These are phyloP conservation scores for Aquatica leii DNA, from an alignment of 2,888 invertebrate species.

Conservation along the genomic window DNA sequence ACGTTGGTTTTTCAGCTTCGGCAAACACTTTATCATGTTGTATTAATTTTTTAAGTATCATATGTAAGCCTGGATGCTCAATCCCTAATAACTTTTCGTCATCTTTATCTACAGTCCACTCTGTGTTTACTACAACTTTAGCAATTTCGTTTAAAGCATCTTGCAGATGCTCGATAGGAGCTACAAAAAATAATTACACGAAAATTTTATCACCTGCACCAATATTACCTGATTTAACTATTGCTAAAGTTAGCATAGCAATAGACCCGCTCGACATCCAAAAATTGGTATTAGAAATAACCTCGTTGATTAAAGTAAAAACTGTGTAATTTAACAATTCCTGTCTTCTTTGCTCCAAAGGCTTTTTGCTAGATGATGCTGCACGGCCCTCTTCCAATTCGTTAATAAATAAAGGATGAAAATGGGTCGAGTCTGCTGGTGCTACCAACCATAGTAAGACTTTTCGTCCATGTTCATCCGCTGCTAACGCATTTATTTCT, in stretches of 20 bases:
- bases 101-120: slow-evolving; percentile 65
- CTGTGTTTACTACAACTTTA: slow-evolving; percentile 59
- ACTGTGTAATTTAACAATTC: slow-evolving; percentile 67
- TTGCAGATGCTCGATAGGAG: slow-evolving; percentile 49
- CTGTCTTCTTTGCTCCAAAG: slow-evolving; percentile 68
- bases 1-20: slow-evolving; percentile 54
- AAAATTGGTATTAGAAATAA: slow-evolving; percentile 65
- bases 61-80: slow-evolving; percentile 80
- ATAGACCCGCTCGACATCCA: slow-evolving; percentile 76
- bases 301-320: slow-evolving; percentile 48
- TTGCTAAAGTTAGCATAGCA: slow-evolving; percentile 73
- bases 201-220: neutral
- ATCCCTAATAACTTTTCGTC: slow-evolving; percentile 66
- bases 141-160: slow-evolving; percentile 62
- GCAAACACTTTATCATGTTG: slow-evolving; percentile 62
- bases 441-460: slow-evolving; percentile 85
- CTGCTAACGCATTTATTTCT: slow-evolving; percentile 73
- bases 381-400: slow-evolving; percentile 78
- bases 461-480: slow-evolving; percentile 83
- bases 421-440: slow-evolving; percentile 80
- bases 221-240: slow-evolving; percentile 70
- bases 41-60: slow-evolving; percentile 78
- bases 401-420: slow-evolving; percentile 82
- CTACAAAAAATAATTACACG: slow-evolving; percentile 27
- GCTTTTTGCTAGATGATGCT: slow-evolving; percentile 78